Evolutionary conservation across 1,140 invertebrate genomes (phyloP).

Genomic region (Hypsibius dujardini): DNA sequence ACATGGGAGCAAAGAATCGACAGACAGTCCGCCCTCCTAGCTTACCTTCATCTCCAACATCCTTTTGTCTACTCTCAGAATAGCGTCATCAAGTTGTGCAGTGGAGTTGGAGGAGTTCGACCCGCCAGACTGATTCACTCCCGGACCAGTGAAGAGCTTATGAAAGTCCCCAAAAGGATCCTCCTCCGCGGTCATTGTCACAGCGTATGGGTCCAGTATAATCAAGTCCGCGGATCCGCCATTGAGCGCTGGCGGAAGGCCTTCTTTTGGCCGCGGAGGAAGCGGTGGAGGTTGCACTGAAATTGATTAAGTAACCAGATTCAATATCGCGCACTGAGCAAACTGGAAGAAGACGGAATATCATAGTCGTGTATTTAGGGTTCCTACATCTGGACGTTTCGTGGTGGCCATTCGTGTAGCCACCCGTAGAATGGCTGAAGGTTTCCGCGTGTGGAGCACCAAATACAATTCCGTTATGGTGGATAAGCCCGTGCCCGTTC

Average conservation of each 20-base stretch:
- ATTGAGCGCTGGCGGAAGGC: constrained; percentile 13
- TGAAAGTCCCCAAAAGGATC: constrained; percentile 45
- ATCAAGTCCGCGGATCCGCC: not conserved
- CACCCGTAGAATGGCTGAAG: too few species aligned
- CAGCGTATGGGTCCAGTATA: not conserved
- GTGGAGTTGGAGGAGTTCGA: constrained; percentile 23
- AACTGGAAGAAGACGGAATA: too few species aligned
- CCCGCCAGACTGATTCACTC: not conserved
- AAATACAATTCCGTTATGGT: too few species aligned
- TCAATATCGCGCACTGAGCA: too few species aligned
- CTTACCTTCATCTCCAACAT: constrained; percentile 61
- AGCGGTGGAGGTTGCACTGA: constrained; percentile 24
- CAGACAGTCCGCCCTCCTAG: constrained; percentile 15
- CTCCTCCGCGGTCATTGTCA: not conserved
- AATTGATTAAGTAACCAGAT: not conserved
- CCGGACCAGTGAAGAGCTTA: constrained; percentile 1
- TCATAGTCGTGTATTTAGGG: too few species aligned
- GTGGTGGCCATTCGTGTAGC: too few species aligned
- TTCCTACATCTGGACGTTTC: too few species aligned
- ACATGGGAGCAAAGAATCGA: constrained; percentile 20
- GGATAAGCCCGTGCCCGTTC: too few species aligned
- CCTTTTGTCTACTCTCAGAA: constrained; percentile 55
- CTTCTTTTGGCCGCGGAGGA: constrained; percentile 23
- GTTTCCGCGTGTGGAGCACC: too few species aligned
- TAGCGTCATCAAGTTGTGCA: constrained; percentile 47